Conservation (phyloP, 2,113 vertebrate species). For the Pangasianodon gigas region DNA sequence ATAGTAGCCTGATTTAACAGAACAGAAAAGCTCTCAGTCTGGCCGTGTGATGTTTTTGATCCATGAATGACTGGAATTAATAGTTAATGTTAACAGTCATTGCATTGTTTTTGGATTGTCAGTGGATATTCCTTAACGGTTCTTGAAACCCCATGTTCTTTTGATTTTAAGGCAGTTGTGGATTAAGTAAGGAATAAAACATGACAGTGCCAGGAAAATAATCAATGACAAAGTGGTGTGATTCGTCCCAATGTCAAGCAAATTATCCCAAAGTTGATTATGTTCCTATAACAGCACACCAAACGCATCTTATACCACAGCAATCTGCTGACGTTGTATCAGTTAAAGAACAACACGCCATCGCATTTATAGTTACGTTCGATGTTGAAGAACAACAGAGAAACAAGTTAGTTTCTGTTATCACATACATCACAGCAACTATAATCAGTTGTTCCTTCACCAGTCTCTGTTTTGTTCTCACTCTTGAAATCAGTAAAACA, state of each 20-base stretch:
- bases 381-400: background rate
- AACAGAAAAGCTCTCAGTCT: background rate
- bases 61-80: background rate
- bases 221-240: background rate
- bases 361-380: too few relatives aligned
- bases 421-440: too few relatives aligned
- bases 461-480: background rate
- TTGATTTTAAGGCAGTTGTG: background rate
- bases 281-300: background rate
- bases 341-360: background rate
- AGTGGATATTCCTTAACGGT: background rate
- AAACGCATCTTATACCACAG: background rate
- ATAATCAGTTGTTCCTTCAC: background rate
- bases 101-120: background rate
- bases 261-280: background rate
- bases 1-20: background rate
- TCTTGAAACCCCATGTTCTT: background rate
- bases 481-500: background rate
- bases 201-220: background rate
- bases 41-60: background rate
- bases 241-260: background rate
- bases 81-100: background rate
- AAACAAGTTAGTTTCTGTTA: background rate
- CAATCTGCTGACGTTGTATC: background rate
- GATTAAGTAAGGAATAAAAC: background rate